A percentile compares a stretch with the other conserved stretches of the same genome.
Evolutionary conservation across 2,113 vertebrate species (phyloP).

Genomic region (Nasalis larvatus): DNA sequence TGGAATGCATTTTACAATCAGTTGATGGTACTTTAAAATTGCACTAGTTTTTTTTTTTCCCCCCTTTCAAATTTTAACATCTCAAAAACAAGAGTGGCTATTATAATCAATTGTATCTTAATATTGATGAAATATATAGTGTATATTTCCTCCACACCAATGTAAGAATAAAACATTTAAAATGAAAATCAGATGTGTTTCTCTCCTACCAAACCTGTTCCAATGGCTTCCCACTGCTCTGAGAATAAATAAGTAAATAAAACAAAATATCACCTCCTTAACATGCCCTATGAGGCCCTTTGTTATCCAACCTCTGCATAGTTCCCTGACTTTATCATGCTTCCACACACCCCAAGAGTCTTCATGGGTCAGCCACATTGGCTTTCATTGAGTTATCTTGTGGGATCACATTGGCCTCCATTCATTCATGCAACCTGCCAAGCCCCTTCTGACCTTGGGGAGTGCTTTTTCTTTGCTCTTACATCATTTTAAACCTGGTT

Average conservation of each 20-base stretch:
- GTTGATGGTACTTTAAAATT: background rate
- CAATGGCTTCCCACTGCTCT: background rate
- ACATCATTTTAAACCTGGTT: background rate
- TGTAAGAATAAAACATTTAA: background rate
- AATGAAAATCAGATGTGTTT: background rate
- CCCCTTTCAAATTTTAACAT: conserved; percentile 22
- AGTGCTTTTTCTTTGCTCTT: background rate
- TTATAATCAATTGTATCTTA: conserved; percentile 19
- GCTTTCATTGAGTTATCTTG: background rate
- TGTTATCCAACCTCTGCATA: background rate
- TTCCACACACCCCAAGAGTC: background rate
- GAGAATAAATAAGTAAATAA: background rate
- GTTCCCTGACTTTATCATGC: background rate
- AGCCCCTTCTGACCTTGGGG: background rate
- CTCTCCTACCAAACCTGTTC: background rate
- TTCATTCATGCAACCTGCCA: background rate
- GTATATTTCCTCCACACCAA: background rate
- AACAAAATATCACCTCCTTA: background rate
- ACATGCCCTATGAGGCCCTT: background rate
- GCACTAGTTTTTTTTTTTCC: background rate
- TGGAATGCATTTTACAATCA: conserved; percentile 5
- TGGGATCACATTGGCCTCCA: background rate
- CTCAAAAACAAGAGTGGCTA: conserved; percentile 18
- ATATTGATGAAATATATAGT: background rate
- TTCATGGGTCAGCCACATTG: background rate